A percentile compares a stretch with the other conserved stretches of the same genome.
Conservation (phyloP, 2,888 invertebrate genomes). For the Tachina fera region DNA sequence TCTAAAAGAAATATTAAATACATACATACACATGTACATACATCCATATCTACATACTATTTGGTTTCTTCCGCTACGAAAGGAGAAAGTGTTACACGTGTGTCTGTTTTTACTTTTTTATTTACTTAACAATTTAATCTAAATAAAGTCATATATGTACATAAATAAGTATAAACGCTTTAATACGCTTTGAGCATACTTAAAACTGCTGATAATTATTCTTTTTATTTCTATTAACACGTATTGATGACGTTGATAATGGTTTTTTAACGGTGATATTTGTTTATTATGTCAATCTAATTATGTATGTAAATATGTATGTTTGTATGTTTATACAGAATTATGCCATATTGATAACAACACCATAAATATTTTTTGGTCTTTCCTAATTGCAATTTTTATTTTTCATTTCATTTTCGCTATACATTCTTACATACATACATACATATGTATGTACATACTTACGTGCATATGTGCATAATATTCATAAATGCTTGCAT, state of each 20-base stretch:
- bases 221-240: not conserved
- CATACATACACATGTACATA: not conserved
- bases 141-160: slow-evolving; percentile 53
- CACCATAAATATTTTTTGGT: not conserved
- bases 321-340: not conserved
- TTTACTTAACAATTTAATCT: slow-evolving; percentile 45
- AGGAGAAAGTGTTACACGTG: slow-evolving; percentile 71
- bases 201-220: slow-evolving; percentile 42
- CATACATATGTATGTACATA: not conserved
- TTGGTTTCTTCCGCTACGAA: slow-evolving; percentile 55
- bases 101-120: slow-evolving; percentile 43
- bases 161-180: not conserved
- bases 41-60: not conserved
- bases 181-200: slow-evolving; percentile 58
- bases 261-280: not conserved
- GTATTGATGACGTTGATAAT: not conserved
- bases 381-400: slow-evolving; percentile 16
- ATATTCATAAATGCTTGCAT: no score
- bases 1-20: slow-evolving; percentile 27
- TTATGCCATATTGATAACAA: slow-evolving; percentile 17
- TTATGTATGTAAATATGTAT: not conserved
- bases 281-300: slow-evolving; percentile 44
- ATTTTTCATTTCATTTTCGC: slow-evolving; percentile 45
- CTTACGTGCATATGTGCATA: not conserved
- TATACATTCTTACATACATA: not conserved